Base-by-base conservation (phyloP, 2,888 invertebrate genomes). In the Protodeltote pygarga region DNA sequence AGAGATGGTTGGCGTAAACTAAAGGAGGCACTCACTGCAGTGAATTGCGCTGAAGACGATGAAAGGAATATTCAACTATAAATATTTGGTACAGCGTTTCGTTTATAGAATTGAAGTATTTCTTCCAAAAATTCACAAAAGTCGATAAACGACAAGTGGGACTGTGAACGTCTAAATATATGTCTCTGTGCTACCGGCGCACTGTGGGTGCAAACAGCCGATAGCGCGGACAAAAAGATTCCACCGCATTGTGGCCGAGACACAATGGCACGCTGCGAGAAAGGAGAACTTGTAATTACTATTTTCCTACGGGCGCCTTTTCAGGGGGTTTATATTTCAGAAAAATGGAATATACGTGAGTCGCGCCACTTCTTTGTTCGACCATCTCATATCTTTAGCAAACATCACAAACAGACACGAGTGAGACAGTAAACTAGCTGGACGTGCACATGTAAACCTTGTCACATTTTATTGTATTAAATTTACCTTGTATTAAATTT, bases 151-250 rank as follows among this genome's bases (percentile, higher is more conserved):
- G 58, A 46, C 60, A 70, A 75, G 67, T 76, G 68, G 71, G 57
- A 54, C 64, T 69, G 61, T 65, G 44, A 35, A 73, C 68, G 67
- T 75, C 74, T 76, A 83, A 84, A 85, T 82, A 83, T 79, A 82
- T 73, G 78, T 77, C 66, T 69, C 65, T 58, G 46, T 58, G 49
- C 51, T 60, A 59, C 59, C 31, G 51, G 55, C 65, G 81, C 84
- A 79, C 85, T 78, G 79, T 82, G 87, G 79, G 89, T 90, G 91
- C 90, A 80, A 86, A 84, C 84, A 73, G 76, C 81, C 85, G 92
- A 91, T 91, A 91, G 79, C 80, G 77, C 72, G 84, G 85, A 92
- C 92, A 92, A 91, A 92, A 91, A 92, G 90, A 87, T 89, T 89
- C 89, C 87, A 75, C 76, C 66, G 80, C 83, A 91, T 92, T 92